A percentile compares a stretch with the other conserved stretches of the same genome.
Evolutionary conservation across 2,797 vertebrate genomes (phyloP).

Genomic region (Syngnathus acus): DNA sequence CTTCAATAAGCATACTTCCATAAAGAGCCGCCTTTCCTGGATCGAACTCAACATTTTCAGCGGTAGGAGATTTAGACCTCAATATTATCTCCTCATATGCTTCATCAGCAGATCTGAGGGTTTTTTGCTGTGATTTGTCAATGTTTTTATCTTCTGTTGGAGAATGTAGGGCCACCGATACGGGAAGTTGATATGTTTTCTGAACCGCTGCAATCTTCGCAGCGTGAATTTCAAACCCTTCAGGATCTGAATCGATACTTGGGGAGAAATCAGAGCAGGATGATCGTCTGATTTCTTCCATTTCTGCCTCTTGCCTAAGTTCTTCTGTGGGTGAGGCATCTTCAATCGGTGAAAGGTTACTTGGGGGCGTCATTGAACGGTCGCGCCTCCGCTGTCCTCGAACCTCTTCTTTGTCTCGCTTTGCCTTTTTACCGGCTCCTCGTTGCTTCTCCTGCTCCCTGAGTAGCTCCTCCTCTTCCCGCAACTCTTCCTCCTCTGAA

Average conservation of each 20-base stretch:
- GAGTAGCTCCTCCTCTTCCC: slow-evolving; percentile 92
- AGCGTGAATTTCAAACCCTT: slow-evolving; percentile 91
- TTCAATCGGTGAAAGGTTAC: slow-evolving; percentile 96
- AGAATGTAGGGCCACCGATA: slow-evolving; percentile 85
- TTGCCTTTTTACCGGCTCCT: slow-evolving; percentile 91
- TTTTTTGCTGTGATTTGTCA: slow-evolving; percentile 63
- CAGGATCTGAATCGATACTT: slow-evolving; percentile 93
- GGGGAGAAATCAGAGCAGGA: slow-evolving; percentile 98
- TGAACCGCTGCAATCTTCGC: slow-evolving; percentile 91
- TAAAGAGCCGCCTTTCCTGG: slow-evolving; percentile 88
- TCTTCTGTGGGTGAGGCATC: slow-evolving; percentile 98
- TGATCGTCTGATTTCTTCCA: slow-evolving; percentile 94
- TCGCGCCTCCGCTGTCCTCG: slow-evolving; percentile 90
- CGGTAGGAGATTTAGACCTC: slow-evolving; percentile 79
- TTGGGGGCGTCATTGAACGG: slow-evolving; percentile 87
- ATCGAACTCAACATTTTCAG: slow-evolving; percentile 70
- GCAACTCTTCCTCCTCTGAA: slow-evolving; percentile 94
- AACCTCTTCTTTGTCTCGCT: slow-evolving; percentile 96
- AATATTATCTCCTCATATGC: slow-evolving; percentile 92
- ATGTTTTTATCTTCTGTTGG: slow-evolving; percentile 80
- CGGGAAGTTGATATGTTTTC: slow-evolving; percentile 89
- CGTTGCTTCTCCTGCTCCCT: slow-evolving; percentile 95
- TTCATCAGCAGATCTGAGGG: slow-evolving; percentile 86
- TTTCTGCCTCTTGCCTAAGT: slow-evolving; percentile 92
- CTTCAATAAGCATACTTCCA: slow-evolving; percentile 92